Evolutionary conservation across 2,888 invertebrate genomes (phyloP).

Genomic region (Dioctria rufipes): DNA sequence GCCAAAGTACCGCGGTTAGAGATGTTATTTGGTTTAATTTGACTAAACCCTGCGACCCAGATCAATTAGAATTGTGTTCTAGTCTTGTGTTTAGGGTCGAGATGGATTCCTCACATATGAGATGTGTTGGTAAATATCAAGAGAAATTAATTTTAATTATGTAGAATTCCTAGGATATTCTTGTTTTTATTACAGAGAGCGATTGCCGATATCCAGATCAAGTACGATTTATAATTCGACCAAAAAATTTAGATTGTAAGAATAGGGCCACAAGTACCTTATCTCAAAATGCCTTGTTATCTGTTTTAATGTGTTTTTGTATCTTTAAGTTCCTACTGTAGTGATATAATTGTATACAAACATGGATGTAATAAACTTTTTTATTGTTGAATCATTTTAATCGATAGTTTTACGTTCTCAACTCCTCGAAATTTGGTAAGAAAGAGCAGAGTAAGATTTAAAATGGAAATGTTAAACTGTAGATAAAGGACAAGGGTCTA

Average conservation of each 20-base stretch:
- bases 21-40: constrained; percentile 72
- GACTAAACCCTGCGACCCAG: constrained; percentile 71
- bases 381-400: constrained; percentile 11
- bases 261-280: constrained; percentile 8
- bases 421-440: too few relatives aligned
- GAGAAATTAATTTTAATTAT: background rate
- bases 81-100: constrained; percentile 73
- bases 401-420: too few relatives aligned
- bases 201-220: constrained; percentile 79
- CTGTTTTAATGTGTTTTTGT: constrained; percentile 6
- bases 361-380: constrained; percentile 27
- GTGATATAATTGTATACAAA: background rate
- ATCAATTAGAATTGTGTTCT: constrained; percentile 71
- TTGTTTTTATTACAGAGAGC: constrained; percentile 72
- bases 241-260: constrained; percentile 72
- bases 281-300: constrained; percentile 28
- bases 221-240: constrained; percentile 74
- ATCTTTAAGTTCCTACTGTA: constrained; percentile 22
- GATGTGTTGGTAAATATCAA: constrained; percentile 74
- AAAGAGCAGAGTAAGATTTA: too few relatives aligned
- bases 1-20: constrained; percentile 73
- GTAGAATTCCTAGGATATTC: background rate
- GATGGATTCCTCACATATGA: constrained; percentile 72
- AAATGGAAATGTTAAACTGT: too few relatives aligned
- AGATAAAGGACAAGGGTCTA: too few relatives aligned